Base-by-base conservation (phyloP, 1,140 invertebrate species). In the Drosophila erecta region DNA sequence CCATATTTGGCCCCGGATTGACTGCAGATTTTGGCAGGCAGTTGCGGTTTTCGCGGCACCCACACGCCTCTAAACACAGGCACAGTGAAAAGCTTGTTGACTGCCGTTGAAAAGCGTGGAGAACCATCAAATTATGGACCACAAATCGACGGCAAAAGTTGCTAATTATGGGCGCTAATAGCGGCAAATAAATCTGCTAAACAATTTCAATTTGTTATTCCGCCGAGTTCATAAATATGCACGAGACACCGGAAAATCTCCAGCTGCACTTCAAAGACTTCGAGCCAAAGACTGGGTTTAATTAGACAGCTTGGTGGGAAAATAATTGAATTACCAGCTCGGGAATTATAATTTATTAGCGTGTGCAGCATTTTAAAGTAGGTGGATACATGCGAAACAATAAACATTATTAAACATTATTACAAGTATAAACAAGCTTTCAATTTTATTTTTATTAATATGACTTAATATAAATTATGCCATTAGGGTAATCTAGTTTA, bases 141-240 rank as follows among this genome's bases (percentile, higher is more conserved):
- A 76, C 80, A 76, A 72, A 64, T 72, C 53, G 59, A 58, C 38
- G 69, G 37, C 51, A 62, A 85, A 69, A 67, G 49, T 64, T 33
- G 38, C 73, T 87, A 87, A 86, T 87, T 87, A 78, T 78, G 61
- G 57, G 54, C 47, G 70, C 77, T 86, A 81, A 85, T 85, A 86
- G 81, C 64, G 61, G 60, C 49, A 85, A 80, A 85, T 85, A 85
- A 85, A 85, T 85, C 77, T 79, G 73, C 58, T 77, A 40, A 85
- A 70, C 64, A 87, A 87, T 81, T 81, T 75, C 74, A 87, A 81
- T 86, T 87, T 86, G 81, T 76, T 69, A 76, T 76, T 55, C 64
- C 62, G 41, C 37, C 15, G 59, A 62, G 74, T 81, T 83, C 76
- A 83, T 83, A 84, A 83, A 83, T 86, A 86, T 86, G 75, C 81